Base-by-base conservation (phyloP, 2,888 invertebrate species). In the Dascillus cervinus region DNA sequence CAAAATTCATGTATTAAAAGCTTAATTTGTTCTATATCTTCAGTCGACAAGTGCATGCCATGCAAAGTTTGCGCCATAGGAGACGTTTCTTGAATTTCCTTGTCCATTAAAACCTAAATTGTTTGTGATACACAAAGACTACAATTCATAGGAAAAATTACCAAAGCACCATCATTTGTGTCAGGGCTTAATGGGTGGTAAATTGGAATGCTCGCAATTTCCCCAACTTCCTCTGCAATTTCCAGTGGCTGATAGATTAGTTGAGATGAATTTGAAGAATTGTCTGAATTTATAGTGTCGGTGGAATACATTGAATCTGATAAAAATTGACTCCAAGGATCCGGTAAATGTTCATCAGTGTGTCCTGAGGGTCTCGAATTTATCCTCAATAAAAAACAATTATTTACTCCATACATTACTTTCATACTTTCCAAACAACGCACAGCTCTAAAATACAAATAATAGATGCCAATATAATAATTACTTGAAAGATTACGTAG, bases 1-100 rank as follows among this genome's bases (percentile, higher is more conserved):
- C 84, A 79, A 67, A 92, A 95, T 55, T 95, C 92, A 52, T 83
- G 82, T 22, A 95, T 73, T 55, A 95, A 82, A 44, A 78, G 75
- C 50, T 85, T 79, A 22, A 96, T 71, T 51, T 84, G 78, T 52
- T 94, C 91, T 27, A 91, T 72, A 66, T 96, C 96, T 54, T 78
- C 79, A 1, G 77, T 66, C 23, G 85, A 83, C 21, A 96, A 69
- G 53, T 82, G 83, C 39, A 74, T 67, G 24, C 89, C 90, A 60
- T 85, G 82, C n/a, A 72, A 5, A n/a, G 22, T 26, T 13, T 9
- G 28, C 26, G 4, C 13, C 9, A 10, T 6, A 8, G 8, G 22
- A n/a, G 25, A 17, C 8, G 21, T 21, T n/a, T 24, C 10, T 14
- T 15, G 13, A 10, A 26, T 13, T 20, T 34, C 38, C 22, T 29